phyloP scores from a whole-genome alignment of 2,797 vertebrate species.

The Balearica regulorum region DNA sequence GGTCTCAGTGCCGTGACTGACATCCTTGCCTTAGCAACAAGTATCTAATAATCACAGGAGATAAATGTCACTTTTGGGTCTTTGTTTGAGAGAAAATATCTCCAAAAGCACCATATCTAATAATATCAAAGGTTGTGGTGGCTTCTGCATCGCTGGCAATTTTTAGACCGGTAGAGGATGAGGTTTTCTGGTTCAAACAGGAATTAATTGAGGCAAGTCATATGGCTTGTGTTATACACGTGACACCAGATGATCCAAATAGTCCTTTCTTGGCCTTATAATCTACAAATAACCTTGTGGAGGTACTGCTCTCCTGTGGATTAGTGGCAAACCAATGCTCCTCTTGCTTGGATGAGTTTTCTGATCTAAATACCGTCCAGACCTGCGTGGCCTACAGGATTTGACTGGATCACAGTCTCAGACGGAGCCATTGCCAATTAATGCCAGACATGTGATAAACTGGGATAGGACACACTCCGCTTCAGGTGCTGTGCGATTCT shows the following conservation, averaged over 20 bases:
- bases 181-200: conserved; percentile 59
- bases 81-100: neutral
- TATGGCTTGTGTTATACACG: conserved; percentile 40
- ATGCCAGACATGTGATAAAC: conserved; percentile 29
- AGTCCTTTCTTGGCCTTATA: conserved; percentile 70
- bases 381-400: conserved; percentile 49
- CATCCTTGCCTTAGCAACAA: neutral
- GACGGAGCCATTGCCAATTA: conserved; percentile 55
- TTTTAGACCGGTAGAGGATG: conserved; percentile 25
- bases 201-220: conserved; percentile 58
- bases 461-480: neutral
- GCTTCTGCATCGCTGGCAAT: neutral
- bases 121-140: neutral
- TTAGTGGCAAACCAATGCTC: conserved; percentile 47
- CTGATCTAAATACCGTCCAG: conserved; percentile 61
- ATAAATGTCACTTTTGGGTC: neutral
- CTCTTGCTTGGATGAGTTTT: conserved; percentile 55
- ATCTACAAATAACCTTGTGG: conserved; percentile 59
- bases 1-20: neutral
- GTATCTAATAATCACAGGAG: neutral
- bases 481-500: neutral
- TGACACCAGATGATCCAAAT: conserved; percentile 67
- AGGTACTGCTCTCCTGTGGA: conserved; percentile 51
- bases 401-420: conserved; percentile 62
- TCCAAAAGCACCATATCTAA: neutral